Evolutionary conservation across 2,797 vertebrate genomes (phyloP), one percentile per base, ranked within the genome.

Genomic region (Dicrostonyx torquatus): DNA sequence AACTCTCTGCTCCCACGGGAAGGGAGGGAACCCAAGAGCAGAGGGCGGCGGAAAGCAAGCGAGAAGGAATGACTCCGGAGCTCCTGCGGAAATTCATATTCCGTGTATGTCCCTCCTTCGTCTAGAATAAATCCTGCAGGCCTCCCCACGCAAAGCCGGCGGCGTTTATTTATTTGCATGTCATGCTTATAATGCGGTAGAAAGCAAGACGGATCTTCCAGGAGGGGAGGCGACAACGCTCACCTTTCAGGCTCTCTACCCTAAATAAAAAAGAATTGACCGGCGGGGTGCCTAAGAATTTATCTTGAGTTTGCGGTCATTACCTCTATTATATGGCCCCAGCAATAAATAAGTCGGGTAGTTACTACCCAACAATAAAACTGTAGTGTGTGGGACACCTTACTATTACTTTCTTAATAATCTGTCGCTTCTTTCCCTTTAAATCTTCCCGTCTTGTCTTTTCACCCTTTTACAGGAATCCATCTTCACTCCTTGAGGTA

Each of bases 211-310:
- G 94, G 97, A 98, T 98, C 97, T 97, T 92, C 91, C 82, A 93
- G 97, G 96, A 97, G 94, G 72, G 95, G 88, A 95, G 96, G 97
- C 97, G 97, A 97, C 96, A 96, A 93, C 96, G 96, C 97, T 97
- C 98, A 97, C 98, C 97, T 98, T 97, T 93, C 98, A 95, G 92
- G 93, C 95, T 97, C 87, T n/a, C 96, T 96, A 97, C 97, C 97
- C 97, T 97, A 97, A 98, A 98, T 98, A 98, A 98, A 98, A 98
- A 98, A 97, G 98, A 97, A 98, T 98, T 97, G 98, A 98, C 98
- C 98, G 50, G 97, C 95, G 72, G 93, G 89, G 97, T 94, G 97
- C 94, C 96, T 93, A 97, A 97, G 97, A 98, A 97, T 98, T 98
- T 97, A 98, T 98, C 97, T 98, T 96, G 97, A 97, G 97, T 98